Base-by-base conservation (phyloP, 2,113 vertebrate genomes). In the Gymnobelideus leadbeateri region DNA sequence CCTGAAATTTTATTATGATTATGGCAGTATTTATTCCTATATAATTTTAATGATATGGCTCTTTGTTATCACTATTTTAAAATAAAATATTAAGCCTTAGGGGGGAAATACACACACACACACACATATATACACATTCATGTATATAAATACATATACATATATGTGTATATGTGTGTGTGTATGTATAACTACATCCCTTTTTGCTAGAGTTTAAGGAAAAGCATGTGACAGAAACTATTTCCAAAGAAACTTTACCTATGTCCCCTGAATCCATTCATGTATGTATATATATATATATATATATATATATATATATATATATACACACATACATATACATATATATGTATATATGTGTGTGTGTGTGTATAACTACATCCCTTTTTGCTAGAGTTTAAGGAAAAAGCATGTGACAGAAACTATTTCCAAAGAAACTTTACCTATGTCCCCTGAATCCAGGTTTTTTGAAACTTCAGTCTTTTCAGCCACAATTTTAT, bases 381-480 rank as follows among this genome's bases (percentile, higher is more conserved):
- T 77, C n/a, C 11, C 94, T 52, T 51, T 91, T 77, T 50, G 61
- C 0, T 61, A 53, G 54, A 50, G 43, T 8, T 53, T 89, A 95
- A 91, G 91, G 54, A 89, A 28, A 95, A 93, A 31, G 1, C 21
- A 11, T 77, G 3, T 43, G 3, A 10, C 3, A 28, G 14, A 12
- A 55, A 89, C 54, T 68, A 7, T 91, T 21, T 77, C 26, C 0
- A n/a, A 23, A 51, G n/a, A 0, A 37, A 28, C 31, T 49, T 91
- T 55, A 57, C 12, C 0, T 57, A 43, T 28, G 57, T 94, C 91
- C 21, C 7, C 93, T 95, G 46, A 14, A 46, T 89, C 95, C 4
- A 57, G 43, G 2, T 0, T 91, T 94, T 91, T 94, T 55, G 92
- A 92, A 95, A 9, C 51, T 23, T 89, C 92, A 91, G 61, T 55